These are phyloP conservation scores for Odontomyia ornata DNA, from an alignment of 2,888 invertebrate species.

Conservation along the genomic window DNA sequence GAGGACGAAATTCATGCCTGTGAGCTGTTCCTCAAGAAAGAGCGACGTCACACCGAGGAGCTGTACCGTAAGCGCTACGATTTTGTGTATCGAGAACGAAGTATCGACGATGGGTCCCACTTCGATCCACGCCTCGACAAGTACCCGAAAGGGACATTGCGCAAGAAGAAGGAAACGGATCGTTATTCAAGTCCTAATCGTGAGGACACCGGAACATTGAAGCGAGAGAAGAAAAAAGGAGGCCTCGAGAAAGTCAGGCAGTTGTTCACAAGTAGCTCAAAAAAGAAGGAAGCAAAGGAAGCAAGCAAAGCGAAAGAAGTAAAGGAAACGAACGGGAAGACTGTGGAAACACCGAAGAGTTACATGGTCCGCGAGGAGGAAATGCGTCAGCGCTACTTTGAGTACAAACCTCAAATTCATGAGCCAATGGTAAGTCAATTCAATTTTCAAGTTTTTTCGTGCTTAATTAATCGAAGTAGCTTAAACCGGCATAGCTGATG, in stretches of 20 bases:
- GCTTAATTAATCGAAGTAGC: neutral
- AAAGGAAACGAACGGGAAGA: conserved; percentile 63
- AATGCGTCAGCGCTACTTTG: conserved; percentile 68
- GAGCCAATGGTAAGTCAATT: conserved; percentile 60
- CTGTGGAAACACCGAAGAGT: conserved; percentile 56
- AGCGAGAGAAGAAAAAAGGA: conserved; percentile 71
- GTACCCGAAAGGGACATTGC: conserved; percentile 65
- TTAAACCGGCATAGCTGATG: too few species aligned
- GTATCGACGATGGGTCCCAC: conserved; percentile 75
- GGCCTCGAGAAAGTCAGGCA: conserved; percentile 81
- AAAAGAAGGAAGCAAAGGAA: conserved; percentile 74
- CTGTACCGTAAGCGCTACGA: conserved; percentile 67
- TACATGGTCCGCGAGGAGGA: conserved; percentile 68
- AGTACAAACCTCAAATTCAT: conserved; percentile 66
- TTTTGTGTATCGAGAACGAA: conserved; percentile 68
- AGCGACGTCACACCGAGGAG: conserved; percentile 77
- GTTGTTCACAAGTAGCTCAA: conserved; percentile 75
- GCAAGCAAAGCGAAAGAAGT: conserved; percentile 71
- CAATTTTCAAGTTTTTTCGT: neutral
- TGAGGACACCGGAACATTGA: conserved; percentile 56
- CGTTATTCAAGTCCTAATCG: conserved; percentile 52
- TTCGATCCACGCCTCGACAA: conserved; percentile 73
- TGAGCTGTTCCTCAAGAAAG: conserved; percentile 76
- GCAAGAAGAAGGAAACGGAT: conserved; percentile 55
- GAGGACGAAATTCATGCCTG: conserved; percentile 77